Base-by-base conservation (phyloP, 2,888 invertebrate species). In the Sinohyriopsis cumingii region DNA sequence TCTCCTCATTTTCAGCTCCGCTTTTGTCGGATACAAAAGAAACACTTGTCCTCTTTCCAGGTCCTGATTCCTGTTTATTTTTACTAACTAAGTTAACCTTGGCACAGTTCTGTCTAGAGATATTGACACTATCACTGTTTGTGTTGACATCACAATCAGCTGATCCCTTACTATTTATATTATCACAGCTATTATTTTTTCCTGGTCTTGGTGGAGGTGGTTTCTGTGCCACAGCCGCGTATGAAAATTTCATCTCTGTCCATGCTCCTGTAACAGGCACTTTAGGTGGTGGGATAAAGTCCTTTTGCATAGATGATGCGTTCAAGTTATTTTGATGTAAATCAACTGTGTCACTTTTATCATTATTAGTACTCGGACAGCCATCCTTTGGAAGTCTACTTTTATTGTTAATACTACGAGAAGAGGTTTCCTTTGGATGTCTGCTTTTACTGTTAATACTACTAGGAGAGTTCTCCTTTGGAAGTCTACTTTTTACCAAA, bases 221-320 rank as follows among this genome's bases (percentile, higher is more conserved):
- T 57, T 69, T 67, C 73, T 81, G 79, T 75, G 82, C 80, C 70
- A 82, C 77, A 57, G 74, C 77, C 57, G 82, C 82, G 68, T 82
- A 82, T 15, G 80, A 78, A 57, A 77, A 60, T 55, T 67, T 75
- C 6, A 24, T 20, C 15, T 63, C 55, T 18, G 53, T 25, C 53
- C 63, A 22, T 0, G 63, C 3, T 15, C 24, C 53, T 55, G 63
- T 54, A 24, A 63, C 28, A 54, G 45, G n/a, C n/a, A 55, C 25
- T 28, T 60, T 24, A 25, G 24, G 24, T 28, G 60, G 24, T 19
- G 60, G 45, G 45, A 45, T 45, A 45, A 45, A 45, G 12, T 45
- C 15, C 45, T 45, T 45, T 15, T 45, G 45, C 45, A 45, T 45
- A 15, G 45, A 45, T 3, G 45, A 45, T 12, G 45, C 3, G 15